Percentiles rank a stretch among this genome's conserved stretches.
Evolutionary conservation across 2,113 vertebrate genomes (phyloP).

Genomic region (Sula dactylatra): DNA sequence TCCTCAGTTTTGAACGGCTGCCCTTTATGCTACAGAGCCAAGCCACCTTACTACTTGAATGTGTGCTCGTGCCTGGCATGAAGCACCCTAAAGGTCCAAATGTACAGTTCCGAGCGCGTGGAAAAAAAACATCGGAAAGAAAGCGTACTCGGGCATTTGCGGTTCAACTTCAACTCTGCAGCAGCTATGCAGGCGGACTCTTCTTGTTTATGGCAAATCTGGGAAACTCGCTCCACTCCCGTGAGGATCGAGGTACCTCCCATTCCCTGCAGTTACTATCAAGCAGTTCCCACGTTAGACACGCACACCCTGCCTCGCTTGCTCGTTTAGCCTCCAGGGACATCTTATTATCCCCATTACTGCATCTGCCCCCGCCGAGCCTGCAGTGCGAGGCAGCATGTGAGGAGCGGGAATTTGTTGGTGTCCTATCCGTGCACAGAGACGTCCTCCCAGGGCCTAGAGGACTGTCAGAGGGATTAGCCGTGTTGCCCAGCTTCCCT

Average conservation of each 20-base stretch:
- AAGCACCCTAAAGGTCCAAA: no score
- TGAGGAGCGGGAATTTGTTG: neutral
- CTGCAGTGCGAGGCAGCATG: neutral
- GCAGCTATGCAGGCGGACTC: neutral
- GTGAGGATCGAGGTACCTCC: neutral
- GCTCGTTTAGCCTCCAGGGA: rapidly evolving
- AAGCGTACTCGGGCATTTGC: rapidly evolving
- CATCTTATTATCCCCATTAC: neutral
- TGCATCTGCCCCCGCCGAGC: neutral
- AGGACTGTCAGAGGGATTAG: no score
- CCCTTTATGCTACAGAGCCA: neutral
- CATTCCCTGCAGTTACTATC: neutral
- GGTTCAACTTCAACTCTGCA: neutral
- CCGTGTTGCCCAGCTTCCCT: no score
- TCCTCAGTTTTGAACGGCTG: neutral
- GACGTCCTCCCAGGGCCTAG: neutral
- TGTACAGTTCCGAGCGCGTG: rapidly evolving
- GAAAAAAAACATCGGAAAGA: neutral
- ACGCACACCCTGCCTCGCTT: neutral
- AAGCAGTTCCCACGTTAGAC: no score
- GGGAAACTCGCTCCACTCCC: rapidly evolving
- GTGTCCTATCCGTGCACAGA: neutral
- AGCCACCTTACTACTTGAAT: no score
- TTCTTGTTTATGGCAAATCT: neutral
- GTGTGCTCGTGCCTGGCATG: neutral